phyloP scores from a whole-genome alignment of 2,888 invertebrate genomes.

The Nomada ferruginata region DNA sequence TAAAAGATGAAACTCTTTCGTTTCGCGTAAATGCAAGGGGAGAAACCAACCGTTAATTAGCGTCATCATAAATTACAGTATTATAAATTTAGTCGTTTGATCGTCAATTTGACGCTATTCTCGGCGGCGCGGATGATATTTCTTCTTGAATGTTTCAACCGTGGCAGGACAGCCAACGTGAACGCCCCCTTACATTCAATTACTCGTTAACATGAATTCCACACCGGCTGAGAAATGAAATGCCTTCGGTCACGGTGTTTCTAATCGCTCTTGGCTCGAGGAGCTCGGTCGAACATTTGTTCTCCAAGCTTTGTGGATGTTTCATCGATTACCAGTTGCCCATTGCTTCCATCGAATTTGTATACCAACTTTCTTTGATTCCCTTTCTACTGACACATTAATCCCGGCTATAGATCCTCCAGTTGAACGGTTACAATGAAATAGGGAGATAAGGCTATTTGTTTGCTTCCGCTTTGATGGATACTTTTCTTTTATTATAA shows the following conservation, averaged over 20 bases:
- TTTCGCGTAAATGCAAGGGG: neutral
- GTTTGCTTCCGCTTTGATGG: neutral
- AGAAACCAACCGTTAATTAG: conserved; percentile 18
- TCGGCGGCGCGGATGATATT: neutral
- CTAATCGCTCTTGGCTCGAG: conserved; percentile 44
- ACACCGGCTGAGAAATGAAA: conserved; percentile 51
- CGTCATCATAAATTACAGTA: conserved; percentile 9
- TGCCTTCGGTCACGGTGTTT: conserved; percentile 44
- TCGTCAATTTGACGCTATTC: conserved; percentile 25
- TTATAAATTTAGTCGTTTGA: conserved; percentile 26
- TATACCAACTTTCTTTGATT: neutral
- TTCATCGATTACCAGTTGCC: conserved; percentile 35
- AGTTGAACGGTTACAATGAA: neutral
- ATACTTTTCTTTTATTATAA: neutral
- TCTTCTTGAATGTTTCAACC: conserved; percentile 3
- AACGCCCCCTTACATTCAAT: conserved; percentile 51
- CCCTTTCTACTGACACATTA: neutral
- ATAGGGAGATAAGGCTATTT: neutral
- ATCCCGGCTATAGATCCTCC: neutral
- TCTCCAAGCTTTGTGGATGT: conserved; percentile 17
- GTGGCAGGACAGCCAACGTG: conserved; percentile 1
- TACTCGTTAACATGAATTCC: conserved; percentile 62
- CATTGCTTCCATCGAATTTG: conserved; percentile 29
- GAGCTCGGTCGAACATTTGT: conserved; percentile 29
- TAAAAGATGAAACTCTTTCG: neutral